Evolutionary conservation across 2,888 invertebrate species (phyloP), one percentile per base, ranked within the genome.

Genomic region (Crioceris asparagi): DNA sequence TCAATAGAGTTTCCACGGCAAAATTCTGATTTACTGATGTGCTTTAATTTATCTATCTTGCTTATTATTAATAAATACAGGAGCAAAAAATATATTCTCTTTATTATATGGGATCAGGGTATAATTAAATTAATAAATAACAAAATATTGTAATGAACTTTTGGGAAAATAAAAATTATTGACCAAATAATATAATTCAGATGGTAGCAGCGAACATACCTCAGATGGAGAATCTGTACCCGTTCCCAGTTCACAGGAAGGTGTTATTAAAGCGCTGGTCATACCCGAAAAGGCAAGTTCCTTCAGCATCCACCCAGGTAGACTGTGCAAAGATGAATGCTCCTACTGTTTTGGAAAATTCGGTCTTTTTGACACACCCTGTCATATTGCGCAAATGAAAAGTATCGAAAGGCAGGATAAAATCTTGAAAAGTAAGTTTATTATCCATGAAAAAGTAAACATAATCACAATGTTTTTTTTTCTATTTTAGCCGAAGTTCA

Each of bases 251-350:
- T n/a, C n/a, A n/a, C 60, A 62, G 0, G 65, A 64, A 38, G 58
- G 59, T 0, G 68, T 74, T 51, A 50, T 49, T 39, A 68, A 75
- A 37, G 73, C 73, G 49, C 72, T 87, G 52, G 82, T 87, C 38
- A 86, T 88, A 50, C 87, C 87, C 1, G 86, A 88, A 65, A 87
- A 87, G 63, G 85, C 85, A 1, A 84, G 85, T 6, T 86, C 86
- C 0, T 87, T 87, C 62, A 83, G 83, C 54, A 84, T 87, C 52
- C 87, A 87, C 64, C 86, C 86, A 0, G 85, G 78, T 0, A 66
- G 86, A 7, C 64, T 85, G 34, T 88, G 87, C 57, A 79, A 79
- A 59, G 86, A 87, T 64, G 85, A 86, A 52, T 88, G 88, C 57
- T 82, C 80, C 55, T 86, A 86, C 60, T 88, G 88, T 56, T 84